These are phyloP conservation scores for Rhinolophus ferrumequinum DNA, from an alignment of 2,113 vertebrate species.

Conservation along the genomic window DNA sequence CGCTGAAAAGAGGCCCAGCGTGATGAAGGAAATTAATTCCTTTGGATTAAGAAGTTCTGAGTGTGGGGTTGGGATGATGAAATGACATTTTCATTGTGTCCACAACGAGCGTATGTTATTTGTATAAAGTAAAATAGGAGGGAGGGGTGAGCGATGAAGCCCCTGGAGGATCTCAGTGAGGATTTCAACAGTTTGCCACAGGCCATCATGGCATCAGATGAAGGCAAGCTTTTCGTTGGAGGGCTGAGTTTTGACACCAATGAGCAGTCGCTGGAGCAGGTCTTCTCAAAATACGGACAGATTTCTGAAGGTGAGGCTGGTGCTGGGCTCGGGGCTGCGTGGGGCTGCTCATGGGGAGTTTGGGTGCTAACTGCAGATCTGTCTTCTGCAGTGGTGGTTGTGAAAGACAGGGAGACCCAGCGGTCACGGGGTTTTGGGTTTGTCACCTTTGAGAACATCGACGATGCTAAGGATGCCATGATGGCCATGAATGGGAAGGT, in stretches of 20 bases:
- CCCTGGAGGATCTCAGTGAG: not conserved
- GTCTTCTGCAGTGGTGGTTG: conserved; percentile 91
- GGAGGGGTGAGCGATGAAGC: not conserved
- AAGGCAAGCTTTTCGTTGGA: conserved; percentile 97
- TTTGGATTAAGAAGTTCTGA: too few species aligned
- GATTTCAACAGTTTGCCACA: conserved; percentile 10
- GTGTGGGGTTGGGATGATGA: too few species aligned
- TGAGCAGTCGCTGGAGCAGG: conserved; percentile 93
- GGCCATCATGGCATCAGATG: conserved; percentile 93
- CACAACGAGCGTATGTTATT: accelerated
- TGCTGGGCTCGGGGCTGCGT: accelerated
- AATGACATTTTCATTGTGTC: not conserved
- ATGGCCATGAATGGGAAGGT: conserved; percentile 99
- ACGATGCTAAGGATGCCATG: conserved; percentile 97
- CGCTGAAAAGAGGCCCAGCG: accelerated
- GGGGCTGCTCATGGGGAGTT: not conserved
- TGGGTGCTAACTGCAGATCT: accelerated
- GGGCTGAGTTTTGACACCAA: conserved; percentile 97
- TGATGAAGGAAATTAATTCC: not conserved
- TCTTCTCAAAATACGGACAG: conserved; percentile 96
- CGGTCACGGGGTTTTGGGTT: conserved; percentile 97
- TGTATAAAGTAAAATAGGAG: not conserved
- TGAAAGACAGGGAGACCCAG: conserved; percentile 96
- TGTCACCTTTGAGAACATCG: conserved; percentile 96
- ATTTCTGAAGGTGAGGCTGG: conserved; percentile 91